phyloP scores from a whole-genome alignment of 2,797 vertebrate genomes.

The Euthynnus affinis region DNA sequence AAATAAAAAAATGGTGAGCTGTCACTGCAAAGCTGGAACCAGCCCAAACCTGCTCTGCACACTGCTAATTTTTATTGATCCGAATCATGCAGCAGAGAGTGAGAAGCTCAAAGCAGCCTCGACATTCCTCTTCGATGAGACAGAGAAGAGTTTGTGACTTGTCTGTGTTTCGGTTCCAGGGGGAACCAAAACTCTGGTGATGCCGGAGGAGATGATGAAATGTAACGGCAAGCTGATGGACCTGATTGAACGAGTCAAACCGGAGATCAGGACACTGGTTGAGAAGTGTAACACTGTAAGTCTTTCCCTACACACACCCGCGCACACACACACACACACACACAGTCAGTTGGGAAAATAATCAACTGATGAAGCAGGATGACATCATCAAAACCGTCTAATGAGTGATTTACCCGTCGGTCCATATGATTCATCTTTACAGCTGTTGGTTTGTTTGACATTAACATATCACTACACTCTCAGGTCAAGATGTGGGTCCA shows the following conservation, averaged over 20 bases:
- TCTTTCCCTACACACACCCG: neutral
- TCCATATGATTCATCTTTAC: too few species aligned
- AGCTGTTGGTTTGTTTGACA: neutral
- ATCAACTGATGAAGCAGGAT: too few species aligned
- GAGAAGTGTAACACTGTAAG: conserved; percentile 83
- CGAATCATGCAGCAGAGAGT: too few species aligned
- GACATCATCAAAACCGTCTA: too few species aligned
- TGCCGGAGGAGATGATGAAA: conserved; percentile 46
- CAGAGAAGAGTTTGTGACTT: neutral
- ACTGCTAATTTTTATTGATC: too few species aligned
- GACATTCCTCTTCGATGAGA: neutral
- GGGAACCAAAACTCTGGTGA: conserved; percentile 17
- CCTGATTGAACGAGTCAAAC: conserved; percentile 80
- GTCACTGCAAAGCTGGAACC: too few species aligned
- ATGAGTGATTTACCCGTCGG: too few species aligned
- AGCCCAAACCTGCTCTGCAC: too few species aligned
- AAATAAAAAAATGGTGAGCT: too few species aligned
- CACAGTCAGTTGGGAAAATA: too few species aligned
- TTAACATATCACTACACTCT: neutral
- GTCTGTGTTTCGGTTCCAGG: conserved; percentile 26
- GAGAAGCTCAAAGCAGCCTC: neutral
- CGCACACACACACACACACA: neutral
- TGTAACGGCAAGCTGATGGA: conserved; percentile 80
- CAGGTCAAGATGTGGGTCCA: conserved; percentile 87
- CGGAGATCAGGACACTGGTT: conserved; percentile 82